Evolutionary conservation across 2,113 vertebrate species (phyloP), one percentile per base, ranked within the genome.

Genomic region (Cinclus mexicanus): DNA sequence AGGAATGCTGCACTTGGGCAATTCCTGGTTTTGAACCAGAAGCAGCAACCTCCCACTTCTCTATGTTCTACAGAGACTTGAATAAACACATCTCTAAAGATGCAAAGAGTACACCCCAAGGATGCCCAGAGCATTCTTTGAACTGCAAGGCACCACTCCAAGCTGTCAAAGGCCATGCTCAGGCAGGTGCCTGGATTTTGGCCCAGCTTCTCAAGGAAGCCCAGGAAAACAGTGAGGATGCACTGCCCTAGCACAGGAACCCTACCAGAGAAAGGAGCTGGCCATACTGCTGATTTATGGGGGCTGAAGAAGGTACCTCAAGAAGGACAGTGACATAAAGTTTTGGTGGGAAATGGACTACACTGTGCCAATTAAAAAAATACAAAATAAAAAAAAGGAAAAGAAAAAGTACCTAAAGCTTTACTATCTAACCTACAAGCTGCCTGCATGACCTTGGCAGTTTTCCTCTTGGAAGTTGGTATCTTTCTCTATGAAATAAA

Each of bases 331-430:
- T 12, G 19, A 24, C 50, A 10, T 19, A 14, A 67, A 12, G 10
- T 42, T 86, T 64, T 3, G 1, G 17, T 0, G 0, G 64, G n/a
- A 83, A 88, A 63, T 2, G 2, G 16, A 42, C 19, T 23, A 8
- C 10, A 28, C 13, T 28, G 2, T 26, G 8, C 9, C 28, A 47
- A 23, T 26, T 10, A 14, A 47, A 29, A 75, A 52, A 10, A 4
- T 10, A 9, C 50, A 10, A 4, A 17, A 42, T 47, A 13, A 39
- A 55, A 50, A 16, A 41, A 31, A 41, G 2, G 14, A 10, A 63
- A 87, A 68, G 7, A 52, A 74, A 50, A 64, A 47, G 13, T 46
- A 94, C 35, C 8, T n/a, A 87, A 52, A 46, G 46, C 31, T 89
- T 96, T 46, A 28, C 20, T 79, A 85, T 70, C 57, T 24, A 69